Evolutionary conservation across 2,113 vertebrate species (phyloP).

Genomic region (Sceloporus undulatus): DNA sequence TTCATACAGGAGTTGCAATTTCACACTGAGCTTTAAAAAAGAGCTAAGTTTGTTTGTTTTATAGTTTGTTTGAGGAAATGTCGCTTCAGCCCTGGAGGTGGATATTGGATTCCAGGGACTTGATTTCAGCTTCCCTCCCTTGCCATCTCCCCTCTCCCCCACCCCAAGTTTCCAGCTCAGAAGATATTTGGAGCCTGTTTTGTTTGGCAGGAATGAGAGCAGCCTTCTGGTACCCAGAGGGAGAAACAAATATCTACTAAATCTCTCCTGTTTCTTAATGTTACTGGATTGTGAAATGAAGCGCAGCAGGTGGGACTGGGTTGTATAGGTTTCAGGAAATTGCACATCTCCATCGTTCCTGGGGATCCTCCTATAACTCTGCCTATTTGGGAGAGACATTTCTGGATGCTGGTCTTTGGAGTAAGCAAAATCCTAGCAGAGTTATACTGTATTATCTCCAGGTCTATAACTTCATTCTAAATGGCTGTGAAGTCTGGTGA

Average conservation of each 20-base stretch:
- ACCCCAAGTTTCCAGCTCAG: neutral
- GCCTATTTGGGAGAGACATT: slow-evolving; percentile 2
- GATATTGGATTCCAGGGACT: neutral
- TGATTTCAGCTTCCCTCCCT: neutral
- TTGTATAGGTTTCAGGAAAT: slow-evolving; percentile 20
- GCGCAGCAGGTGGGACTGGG: slow-evolving; percentile 9
- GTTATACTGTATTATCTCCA: neutral
- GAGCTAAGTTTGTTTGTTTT: neutral
- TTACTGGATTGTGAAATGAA: slow-evolving; percentile 36
- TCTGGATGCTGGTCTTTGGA: slow-evolving; percentile 8
- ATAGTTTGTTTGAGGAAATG: neutral
- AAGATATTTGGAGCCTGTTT: neutral
- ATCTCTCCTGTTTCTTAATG: slow-evolving; percentile 7
- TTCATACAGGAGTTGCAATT: neutral
- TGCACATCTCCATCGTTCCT: neutral
- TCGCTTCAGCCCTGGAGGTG: neutral
- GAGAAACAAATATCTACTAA: slow-evolving; percentile 21
- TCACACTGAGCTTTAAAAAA: neutral
- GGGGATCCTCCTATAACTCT: neutral
- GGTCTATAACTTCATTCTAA: neutral
- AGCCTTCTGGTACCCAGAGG: neutral
- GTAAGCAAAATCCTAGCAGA: slow-evolving; percentile 5
- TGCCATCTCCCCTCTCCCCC: neutral
- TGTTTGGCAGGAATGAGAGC: neutral
- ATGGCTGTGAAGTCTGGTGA: slow-evolving; percentile 20